phyloP scores from a whole-genome alignment of 2,797 vertebrate genomes.

The Leontopithecus rosalia region DNA sequence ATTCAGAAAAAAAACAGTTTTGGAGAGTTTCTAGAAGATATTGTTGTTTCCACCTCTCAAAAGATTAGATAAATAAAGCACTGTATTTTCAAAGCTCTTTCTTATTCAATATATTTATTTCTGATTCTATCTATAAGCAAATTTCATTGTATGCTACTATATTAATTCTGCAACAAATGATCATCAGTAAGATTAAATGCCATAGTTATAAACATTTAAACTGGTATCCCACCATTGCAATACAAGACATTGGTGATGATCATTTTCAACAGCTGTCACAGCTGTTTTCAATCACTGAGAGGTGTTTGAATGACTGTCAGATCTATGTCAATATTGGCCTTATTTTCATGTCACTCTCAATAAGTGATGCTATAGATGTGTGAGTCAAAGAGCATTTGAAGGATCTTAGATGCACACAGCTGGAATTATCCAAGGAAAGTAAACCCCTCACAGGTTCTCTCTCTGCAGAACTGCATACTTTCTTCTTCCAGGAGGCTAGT shows the following conservation, averaged over 20 bases:
- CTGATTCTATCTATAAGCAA: not conserved
- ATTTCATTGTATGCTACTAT: not conserved
- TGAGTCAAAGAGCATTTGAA: not conserved
- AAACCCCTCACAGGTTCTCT: not conserved
- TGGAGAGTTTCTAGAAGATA: not conserved
- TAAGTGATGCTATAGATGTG: not conserved
- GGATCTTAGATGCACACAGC: not conserved
- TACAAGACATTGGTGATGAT: not conserved
- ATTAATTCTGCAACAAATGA: not conserved
- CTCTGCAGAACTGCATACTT: not conserved
- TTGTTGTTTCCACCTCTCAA: not conserved
- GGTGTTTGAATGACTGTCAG: not conserved
- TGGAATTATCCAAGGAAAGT: not conserved
- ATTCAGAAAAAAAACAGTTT: not conserved
- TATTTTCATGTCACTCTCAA: not conserved
- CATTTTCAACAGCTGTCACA: not conserved
- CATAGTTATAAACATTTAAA: not conserved
- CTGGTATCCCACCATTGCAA: no score
- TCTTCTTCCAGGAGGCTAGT: not conserved
- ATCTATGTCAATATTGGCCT: not conserved
- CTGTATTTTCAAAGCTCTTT: not conserved
- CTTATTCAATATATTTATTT: not conserved
- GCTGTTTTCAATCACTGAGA: not conserved
- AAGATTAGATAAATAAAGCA: conserved; percentile 5
- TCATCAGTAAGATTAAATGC: not conserved